Evolutionary conservation across 1,140 invertebrate genomes (phyloP).

Genomic region (Brachionus sp.): DNA sequence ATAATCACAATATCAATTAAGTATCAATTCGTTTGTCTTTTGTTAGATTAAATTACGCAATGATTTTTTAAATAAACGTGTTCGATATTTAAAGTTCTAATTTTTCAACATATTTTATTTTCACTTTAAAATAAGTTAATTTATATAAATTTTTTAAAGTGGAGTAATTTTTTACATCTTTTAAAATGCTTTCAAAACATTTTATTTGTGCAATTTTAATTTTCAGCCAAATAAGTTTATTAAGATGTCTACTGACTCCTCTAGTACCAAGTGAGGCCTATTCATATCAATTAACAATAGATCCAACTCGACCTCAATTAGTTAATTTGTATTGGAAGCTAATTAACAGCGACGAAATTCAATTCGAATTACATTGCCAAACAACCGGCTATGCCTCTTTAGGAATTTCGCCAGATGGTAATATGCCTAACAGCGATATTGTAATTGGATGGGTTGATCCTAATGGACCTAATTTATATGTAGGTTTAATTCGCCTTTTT

Average conservation of each 20-base stretch:
- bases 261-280: constrained; percentile 23
- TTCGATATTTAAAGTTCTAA: too few species aligned
- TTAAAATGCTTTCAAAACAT: neutral
- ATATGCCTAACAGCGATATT: constrained; percentile 75
- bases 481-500: neutral
- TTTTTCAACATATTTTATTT: too few species aligned
- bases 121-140: too few species aligned
- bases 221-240: neutral
- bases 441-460: constrained; percentile 60
- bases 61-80: too few species aligned
- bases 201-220: neutral
- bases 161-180: neutral
- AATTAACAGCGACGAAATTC: constrained; percentile 11
- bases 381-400: constrained; percentile 75
- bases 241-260: neutral
- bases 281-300: neutral
- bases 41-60: too few species aligned
- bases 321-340: constrained; percentile 25
- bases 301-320: constrained; percentile 4
- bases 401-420: constrained; percentile 72
- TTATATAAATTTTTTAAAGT: too few species aligned
- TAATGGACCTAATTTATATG: neutral
- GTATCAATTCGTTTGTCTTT: too few species aligned
- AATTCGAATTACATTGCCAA: constrained; percentile 49
- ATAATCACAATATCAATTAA: too few species aligned